Conservation (phyloP, 2,888 invertebrate genomes). For the Parochlus steinenii region DNA sequence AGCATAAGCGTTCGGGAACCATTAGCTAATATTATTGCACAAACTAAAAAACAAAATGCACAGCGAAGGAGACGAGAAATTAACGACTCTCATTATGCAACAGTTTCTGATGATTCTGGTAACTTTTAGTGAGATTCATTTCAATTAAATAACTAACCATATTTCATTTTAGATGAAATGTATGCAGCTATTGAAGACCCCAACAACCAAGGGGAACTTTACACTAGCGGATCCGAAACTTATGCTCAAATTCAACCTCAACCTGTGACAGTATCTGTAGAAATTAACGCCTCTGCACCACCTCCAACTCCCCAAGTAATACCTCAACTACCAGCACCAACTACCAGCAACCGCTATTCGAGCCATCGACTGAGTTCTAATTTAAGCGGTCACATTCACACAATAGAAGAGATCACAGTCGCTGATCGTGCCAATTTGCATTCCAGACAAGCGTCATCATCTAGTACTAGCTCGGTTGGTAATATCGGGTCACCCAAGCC, state of each 20-base stretch:
- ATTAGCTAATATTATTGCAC: slow-evolving; percentile 57
- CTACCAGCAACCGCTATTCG: background rate
- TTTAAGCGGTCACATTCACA: slow-evolving; percentile 6
- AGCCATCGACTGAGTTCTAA: slow-evolving; percentile 7
- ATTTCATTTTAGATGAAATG: slow-evolving; percentile 51
- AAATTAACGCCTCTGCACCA: slow-evolving; percentile 27
- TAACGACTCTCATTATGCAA: slow-evolving; percentile 65
- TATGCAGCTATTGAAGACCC: slow-evolving; percentile 82
- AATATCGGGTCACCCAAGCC: slow-evolving; percentile 77
- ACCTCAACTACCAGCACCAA: slow-evolving; percentile 6
- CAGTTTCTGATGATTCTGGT: slow-evolving; percentile 84
- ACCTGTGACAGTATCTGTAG: slow-evolving; percentile 27
- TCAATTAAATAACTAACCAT: background rate
- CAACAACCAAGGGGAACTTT: slow-evolving; percentile 37
- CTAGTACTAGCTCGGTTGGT: slow-evolving; percentile 49
- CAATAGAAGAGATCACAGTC: slow-evolving; percentile 13
- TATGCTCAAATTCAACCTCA: slow-evolving; percentile 56
- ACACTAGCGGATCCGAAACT: slow-evolving; percentile 69
- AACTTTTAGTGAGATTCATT: slow-evolving; percentile 15
- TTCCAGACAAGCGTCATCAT: slow-evolving; percentile 44
- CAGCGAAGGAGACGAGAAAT: slow-evolving; percentile 26
- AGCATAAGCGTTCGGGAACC: slow-evolving; percentile 85
- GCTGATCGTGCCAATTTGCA: slow-evolving; percentile 11
- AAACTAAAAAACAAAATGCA: slow-evolving; percentile 35
- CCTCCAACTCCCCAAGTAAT: slow-evolving; percentile 34